Conservation (phyloP, 37 sponge, comb jelly and placozoan species). For the Oscarella lobularis region DNA sequence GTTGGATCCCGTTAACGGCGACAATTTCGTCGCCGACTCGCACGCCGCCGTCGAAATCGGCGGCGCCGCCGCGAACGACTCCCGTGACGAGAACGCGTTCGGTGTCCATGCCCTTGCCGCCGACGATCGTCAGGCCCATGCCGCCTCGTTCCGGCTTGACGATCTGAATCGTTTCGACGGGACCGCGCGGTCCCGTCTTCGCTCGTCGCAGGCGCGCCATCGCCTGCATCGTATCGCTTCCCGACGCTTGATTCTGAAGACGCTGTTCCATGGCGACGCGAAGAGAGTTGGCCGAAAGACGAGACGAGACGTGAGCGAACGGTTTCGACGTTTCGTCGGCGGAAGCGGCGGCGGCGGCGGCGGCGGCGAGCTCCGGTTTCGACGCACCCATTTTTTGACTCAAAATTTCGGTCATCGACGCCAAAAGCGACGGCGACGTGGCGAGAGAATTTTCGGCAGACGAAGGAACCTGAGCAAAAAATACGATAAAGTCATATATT, state of each 20-base stretch:
- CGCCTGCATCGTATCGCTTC: background rate
- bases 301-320: background rate
- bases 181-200: background rate
- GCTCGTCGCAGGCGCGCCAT: background rate
- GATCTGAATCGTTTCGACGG: background rate
- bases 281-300: background rate
- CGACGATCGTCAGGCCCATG: slow-evolving; percentile 3
- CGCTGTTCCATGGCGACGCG: background rate
- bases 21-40: background rate
- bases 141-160: background rate
- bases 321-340: too few species aligned
- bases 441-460: too few species aligned
- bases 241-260: background rate
- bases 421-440: too few species aligned
- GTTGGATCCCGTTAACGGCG: background rate
- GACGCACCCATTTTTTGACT: too few species aligned
- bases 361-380: too few species aligned
- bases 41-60: background rate
- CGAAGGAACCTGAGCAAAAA: too few species aligned
- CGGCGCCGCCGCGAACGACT: background rate
- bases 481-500: too few species aligned
- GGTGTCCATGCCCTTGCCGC: background rate
- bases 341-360: too few species aligned
- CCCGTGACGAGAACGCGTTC: background rate
- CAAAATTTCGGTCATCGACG: too few species aligned